Conservation (phyloP, 2,797 vertebrate species). For the Eulemur albifrons region DNA sequence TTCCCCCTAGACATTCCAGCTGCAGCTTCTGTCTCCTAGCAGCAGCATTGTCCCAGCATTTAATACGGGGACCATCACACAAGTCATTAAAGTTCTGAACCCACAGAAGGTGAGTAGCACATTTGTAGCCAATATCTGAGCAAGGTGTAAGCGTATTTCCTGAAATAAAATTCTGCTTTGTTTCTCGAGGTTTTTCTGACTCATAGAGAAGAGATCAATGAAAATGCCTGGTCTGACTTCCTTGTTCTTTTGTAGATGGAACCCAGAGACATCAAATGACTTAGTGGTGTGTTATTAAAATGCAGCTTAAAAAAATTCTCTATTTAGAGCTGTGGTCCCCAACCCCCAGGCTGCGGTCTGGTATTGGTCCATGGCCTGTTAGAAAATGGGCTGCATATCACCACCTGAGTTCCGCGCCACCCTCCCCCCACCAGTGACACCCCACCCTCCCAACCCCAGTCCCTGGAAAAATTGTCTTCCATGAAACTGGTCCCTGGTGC, state of each 20-base stretch:
- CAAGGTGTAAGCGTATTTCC: not conserved
- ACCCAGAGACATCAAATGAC: slow-evolving; percentile 6
- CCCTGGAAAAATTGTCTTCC: no score
- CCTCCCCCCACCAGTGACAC: no score
- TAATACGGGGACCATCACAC: slow-evolving; percentile 97
- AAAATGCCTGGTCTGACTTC: slow-evolving; percentile 17
- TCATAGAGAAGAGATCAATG: slow-evolving; percentile 24
- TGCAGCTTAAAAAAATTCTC: slow-evolving; percentile 21
- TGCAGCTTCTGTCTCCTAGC: slow-evolving; percentile 99
- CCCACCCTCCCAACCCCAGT: no score
- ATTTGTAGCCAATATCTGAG: slow-evolving; percentile 9
- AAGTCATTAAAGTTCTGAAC: slow-evolving; percentile 99
- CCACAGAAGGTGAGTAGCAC: slow-evolving; percentile 94
- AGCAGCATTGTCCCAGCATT: slow-evolving; percentile 97
- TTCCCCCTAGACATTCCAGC: slow-evolving; percentile 95
- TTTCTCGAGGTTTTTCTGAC: slow-evolving; percentile 42
- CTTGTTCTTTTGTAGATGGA: slow-evolving; percentile 43
- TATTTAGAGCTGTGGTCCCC: not conserved
- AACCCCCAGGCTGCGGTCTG: no score
- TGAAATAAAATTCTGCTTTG: slow-evolving; percentile 43
- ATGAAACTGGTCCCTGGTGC: no score
- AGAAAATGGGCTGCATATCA: no score
- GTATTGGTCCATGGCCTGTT: no score
- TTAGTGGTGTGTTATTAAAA: slow-evolving; percentile 49
- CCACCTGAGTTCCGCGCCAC: no score